Conservation (phyloP, 2,888 invertebrate species). For the Hydrotaea cyrtoneurina region DNA sequence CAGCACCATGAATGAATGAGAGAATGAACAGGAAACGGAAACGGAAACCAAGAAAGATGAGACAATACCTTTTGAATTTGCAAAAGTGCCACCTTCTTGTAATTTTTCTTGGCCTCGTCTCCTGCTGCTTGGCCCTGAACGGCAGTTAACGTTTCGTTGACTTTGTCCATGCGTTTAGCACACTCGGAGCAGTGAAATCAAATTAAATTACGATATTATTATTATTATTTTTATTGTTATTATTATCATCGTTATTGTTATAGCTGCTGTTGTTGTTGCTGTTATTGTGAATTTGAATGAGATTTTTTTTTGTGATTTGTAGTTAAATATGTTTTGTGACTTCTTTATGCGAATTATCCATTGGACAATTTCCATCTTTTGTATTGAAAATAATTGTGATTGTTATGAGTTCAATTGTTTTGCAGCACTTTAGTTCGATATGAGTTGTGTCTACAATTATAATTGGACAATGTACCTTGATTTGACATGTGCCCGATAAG, state of each 20-base stretch:
- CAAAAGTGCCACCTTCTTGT: neutral
- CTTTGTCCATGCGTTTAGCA: neutral
- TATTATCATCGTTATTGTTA: neutral
- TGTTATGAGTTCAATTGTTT: neutral
- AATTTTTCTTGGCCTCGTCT: neutral
- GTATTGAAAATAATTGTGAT: neutral
- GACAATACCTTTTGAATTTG: neutral
- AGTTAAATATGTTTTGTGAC: conserved; percentile 3
- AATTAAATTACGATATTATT: conserved; percentile 9
- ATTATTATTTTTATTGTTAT: conserved; percentile 7
- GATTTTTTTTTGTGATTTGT: neutral
- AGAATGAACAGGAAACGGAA: neutral
- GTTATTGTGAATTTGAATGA: neutral
- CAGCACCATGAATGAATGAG: neutral
- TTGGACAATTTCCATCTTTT: neutral
- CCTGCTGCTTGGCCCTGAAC: neutral
- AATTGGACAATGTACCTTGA: neutral
- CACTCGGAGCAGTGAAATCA: conserved; percentile 25
- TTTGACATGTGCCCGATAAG: neutral
- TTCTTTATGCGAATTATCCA: neutral
- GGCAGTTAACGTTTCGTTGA: neutral
- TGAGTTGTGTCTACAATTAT: too few relatives aligned
- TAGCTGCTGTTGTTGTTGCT: neutral
- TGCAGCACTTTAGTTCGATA: neutral
- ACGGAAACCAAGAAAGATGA: neutral